These are phyloP conservation scores for Agrochola lychnidis DNA, from an alignment of 2,888 invertebrate species.

Conservation along the genomic window DNA sequence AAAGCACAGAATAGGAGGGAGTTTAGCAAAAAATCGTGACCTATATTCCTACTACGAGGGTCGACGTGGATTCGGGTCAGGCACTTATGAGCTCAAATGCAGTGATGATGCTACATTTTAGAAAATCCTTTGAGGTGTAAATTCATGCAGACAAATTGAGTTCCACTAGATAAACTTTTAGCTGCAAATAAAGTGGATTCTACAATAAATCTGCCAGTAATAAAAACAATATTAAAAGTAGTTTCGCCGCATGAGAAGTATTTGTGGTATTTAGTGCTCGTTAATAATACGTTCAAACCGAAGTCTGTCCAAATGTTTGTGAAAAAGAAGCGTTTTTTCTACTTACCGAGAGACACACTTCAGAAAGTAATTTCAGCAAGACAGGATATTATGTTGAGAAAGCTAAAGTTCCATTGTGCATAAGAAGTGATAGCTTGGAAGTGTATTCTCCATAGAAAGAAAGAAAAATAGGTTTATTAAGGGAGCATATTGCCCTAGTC, in stretches of 20 bases:
- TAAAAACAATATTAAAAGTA: slow-evolving; percentile 39
- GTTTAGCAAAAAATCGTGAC: slow-evolving; percentile 68
- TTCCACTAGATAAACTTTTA: slow-evolving; percentile 16
- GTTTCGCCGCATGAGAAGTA: slow-evolving; percentile 2
- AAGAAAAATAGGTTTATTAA: too few species aligned
- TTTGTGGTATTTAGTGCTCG: slow-evolving; percentile 40
- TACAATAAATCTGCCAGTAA: slow-evolving; percentile 26
- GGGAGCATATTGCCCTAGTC: slow-evolving; percentile 11
- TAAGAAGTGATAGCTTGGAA: slow-evolving; percentile 11
- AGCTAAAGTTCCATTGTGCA: slow-evolving; percentile 9
- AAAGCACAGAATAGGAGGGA: slow-evolving; percentile 49
- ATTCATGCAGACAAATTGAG: slow-evolving; percentile 24
- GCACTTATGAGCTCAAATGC: slow-evolving; percentile 61
- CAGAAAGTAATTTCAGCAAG: not conserved
- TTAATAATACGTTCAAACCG: slow-evolving; percentile 33
- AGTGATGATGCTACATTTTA: slow-evolving; percentile 24
- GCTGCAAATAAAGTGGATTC: slow-evolving; percentile 20
- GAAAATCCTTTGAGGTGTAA: slow-evolving; percentile 55
- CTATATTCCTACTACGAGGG: slow-evolving; percentile 70
- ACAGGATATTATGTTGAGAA: not conserved
- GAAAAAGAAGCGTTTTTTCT: not conserved
- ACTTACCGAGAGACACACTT: not conserved
- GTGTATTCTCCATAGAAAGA: slow-evolving; percentile 2
- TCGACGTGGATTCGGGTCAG: slow-evolving; percentile 63
- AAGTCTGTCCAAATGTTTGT: not conserved